A percentile compares a stretch with the other conserved stretches of the same genome.
Conservation (phyloP, 2,797 vertebrate species). For the Sternotherus odoratus region DNA sequence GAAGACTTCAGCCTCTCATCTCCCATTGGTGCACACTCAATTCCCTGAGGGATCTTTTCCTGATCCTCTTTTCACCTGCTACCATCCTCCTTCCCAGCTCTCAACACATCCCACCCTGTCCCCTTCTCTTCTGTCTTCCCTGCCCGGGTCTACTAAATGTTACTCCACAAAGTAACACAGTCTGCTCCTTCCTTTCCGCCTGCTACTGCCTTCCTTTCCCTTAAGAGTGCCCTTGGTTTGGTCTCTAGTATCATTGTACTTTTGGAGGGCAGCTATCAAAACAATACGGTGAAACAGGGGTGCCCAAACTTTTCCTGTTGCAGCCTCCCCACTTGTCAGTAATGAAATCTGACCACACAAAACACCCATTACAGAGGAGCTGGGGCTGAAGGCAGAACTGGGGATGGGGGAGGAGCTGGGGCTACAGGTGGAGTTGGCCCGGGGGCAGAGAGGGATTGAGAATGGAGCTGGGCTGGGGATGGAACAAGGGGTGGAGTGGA, state of each 20-base stretch:
- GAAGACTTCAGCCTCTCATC: not conserved
- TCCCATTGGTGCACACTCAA: not conserved
- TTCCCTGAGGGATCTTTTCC: not conserved
- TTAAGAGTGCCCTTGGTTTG: not conserved
- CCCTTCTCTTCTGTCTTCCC: not conserved
- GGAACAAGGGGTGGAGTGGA: too few species aligned
- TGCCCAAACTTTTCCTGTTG: too few species aligned
- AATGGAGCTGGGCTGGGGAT: too few species aligned
- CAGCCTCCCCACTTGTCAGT: too few species aligned
- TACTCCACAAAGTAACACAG: not conserved
- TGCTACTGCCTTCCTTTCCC: not conserved
- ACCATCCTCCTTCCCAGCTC: not conserved
- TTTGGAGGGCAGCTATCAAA: not conserved
- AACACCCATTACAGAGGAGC: too few species aligned
- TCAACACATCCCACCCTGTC: not conserved
- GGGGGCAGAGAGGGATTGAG: too few species aligned
- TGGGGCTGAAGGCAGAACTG: too few species aligned
- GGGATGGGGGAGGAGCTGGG: too few species aligned
- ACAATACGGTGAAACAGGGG: not conserved
- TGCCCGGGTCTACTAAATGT: not conserved
- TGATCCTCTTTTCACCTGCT: not conserved
- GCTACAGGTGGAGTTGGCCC: too few species aligned
- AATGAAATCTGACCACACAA: too few species aligned
- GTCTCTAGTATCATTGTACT: not conserved
- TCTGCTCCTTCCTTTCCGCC: not conserved